Conservation (phyloP, 2,888 invertebrate genomes). For the Uropetala carovei region DNA sequence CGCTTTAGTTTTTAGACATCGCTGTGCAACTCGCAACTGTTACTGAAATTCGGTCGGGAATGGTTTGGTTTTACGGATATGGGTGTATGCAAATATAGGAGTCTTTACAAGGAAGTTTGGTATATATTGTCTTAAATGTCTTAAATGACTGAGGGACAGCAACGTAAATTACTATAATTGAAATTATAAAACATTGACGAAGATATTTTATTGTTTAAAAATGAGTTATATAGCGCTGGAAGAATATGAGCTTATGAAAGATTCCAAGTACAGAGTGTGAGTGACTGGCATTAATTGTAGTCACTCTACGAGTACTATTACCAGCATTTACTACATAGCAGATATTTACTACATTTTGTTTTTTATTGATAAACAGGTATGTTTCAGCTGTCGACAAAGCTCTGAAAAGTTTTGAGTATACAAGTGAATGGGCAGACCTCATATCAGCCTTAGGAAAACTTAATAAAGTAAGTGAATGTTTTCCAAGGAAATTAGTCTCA, state of each 20-base stretch:
- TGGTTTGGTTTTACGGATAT: background rate
- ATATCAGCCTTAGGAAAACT: slow-evolving; percentile 93
- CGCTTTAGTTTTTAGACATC: slow-evolving; percentile 3
- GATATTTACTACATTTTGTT: slow-evolving; percentile 38
- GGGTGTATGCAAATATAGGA: slow-evolving; percentile 21
- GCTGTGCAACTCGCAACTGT: slow-evolving; percentile 49
- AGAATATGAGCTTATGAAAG: slow-evolving; percentile 88
- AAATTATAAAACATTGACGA: background rate
- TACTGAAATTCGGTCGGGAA: background rate
- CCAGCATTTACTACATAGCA: background rate
- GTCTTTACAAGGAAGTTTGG: background rate
- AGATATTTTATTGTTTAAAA: slow-evolving; percentile 42
- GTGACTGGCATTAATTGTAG: slow-evolving; percentile 69
- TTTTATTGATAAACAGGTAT: slow-evolving; percentile 74
- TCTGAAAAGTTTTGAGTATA: slow-evolving; percentile 92
- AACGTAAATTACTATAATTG: background rate
- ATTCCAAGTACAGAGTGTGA: slow-evolving; percentile 87
- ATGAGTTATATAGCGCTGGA: slow-evolving; percentile 81
- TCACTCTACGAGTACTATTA: background rate
- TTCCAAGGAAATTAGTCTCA: background rate
- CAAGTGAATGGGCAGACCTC: slow-evolving; percentile 96
- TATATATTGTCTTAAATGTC: background rate
- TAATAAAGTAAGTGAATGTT: slow-evolving; percentile 82
- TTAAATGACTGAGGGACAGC: background rate
- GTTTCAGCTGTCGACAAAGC: slow-evolving; percentile 91